Evolutionary conservation across 2,888 invertebrate species (phyloP).

Genomic region (Nysson spinosus): DNA sequence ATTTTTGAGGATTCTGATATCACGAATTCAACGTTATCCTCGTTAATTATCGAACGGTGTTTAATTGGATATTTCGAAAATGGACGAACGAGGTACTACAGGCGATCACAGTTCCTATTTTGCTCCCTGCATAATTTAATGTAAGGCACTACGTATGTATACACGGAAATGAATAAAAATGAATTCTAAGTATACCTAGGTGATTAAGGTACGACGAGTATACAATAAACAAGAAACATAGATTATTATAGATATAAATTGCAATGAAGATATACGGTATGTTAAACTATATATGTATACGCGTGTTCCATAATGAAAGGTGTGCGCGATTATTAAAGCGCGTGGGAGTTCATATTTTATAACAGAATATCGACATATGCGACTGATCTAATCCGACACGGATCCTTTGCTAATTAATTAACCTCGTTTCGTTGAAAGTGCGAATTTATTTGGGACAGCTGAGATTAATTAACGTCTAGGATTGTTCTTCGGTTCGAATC

Average conservation of each 20-base stretch:
- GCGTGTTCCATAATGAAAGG: slow-evolving; percentile 23
- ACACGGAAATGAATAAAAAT: slow-evolving; percentile 18
- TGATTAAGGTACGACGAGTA: slow-evolving; percentile 42
- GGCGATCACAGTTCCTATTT: slow-evolving; percentile 75
- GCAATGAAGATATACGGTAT: slow-evolving; percentile 47
- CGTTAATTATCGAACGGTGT: neutral
- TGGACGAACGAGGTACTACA: slow-evolving; percentile 66
- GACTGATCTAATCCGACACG: slow-evolving; percentile 12
- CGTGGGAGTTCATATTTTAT: slow-evolving; percentile 32
- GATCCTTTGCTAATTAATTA: neutral
- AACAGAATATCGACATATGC: slow-evolving; percentile 6
- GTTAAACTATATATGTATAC: slow-evolving; percentile 47
- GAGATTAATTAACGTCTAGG: neutral
- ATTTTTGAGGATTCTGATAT: neutral
- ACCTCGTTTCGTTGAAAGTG: neutral
- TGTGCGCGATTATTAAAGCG: slow-evolving; percentile 9
- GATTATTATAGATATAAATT: slow-evolving; percentile 45
- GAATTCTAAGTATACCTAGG: slow-evolving; percentile 38
- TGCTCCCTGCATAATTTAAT: slow-evolving; percentile 59
- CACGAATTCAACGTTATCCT: neutral
- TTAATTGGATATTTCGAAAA: slow-evolving; percentile 10
- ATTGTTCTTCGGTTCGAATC: too few species aligned
- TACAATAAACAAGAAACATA: slow-evolving; percentile 50
- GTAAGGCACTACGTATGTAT: slow-evolving; percentile 48
- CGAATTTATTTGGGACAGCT: neutral